These are phyloP conservation scores for Prolemur simus DNA, from an alignment of 2,113 vertebrate genomes.

Conservation along the genomic window DNA sequence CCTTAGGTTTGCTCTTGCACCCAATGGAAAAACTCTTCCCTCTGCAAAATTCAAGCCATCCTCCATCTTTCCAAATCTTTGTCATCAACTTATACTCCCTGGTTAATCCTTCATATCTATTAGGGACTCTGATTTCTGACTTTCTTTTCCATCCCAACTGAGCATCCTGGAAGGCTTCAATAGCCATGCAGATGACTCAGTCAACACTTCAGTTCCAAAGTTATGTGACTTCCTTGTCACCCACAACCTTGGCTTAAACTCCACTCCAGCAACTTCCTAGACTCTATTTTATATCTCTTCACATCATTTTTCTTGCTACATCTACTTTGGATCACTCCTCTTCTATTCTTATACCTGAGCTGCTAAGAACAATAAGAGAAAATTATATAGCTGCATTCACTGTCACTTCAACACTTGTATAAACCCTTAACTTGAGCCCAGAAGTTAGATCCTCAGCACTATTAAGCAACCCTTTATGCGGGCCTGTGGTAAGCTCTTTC, in stretches of 20 bases:
- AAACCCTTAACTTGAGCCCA: background rate
- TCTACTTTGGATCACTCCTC: background rate
- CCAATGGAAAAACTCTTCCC: background rate
- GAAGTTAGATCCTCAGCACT: background rate
- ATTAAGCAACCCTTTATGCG: background rate
- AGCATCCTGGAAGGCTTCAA: background rate
- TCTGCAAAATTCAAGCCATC: background rate
- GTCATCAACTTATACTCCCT: background rate
- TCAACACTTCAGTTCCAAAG: background rate
- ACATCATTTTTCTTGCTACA: background rate
- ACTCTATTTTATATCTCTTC: background rate
- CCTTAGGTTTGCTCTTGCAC: background rate
- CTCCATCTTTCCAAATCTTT: background rate
- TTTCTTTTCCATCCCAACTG: background rate
- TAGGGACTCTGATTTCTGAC: background rate
- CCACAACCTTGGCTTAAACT: background rate
- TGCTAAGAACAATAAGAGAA: background rate
- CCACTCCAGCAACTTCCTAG: background rate
- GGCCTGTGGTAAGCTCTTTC: background rate
- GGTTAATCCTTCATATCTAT: background rate
- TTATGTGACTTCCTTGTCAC: background rate
- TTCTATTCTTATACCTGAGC: background rate
- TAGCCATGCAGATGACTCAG: background rate
- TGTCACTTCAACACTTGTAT: background rate
- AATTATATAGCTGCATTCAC: background rate